These are phyloP conservation scores for Caiman crocodilus DNA, from an alignment of 2,797 vertebrate genomes.

Conservation along the genomic window DNA sequence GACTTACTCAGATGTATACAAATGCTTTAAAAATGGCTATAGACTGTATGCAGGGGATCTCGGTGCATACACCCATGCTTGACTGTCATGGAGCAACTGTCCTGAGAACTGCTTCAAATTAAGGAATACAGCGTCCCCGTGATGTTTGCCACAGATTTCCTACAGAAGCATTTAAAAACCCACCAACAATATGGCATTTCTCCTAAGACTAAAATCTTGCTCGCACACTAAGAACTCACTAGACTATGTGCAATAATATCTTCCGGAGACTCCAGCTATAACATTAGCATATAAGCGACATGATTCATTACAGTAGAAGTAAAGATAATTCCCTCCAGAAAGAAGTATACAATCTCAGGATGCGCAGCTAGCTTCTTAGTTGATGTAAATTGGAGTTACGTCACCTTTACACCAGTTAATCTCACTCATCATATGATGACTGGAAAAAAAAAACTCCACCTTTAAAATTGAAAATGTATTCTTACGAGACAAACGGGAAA, in stretches of 20 bases:
- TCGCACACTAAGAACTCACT: not conserved
- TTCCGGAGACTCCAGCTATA: not conserved
- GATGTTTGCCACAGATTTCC: not conserved
- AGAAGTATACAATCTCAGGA: not conserved
- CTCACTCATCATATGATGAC: not conserved
- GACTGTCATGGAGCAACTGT: not conserved
- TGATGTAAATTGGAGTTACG: accelerated
- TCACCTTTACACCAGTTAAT: accelerated
- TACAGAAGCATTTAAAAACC: conserved; percentile 5
- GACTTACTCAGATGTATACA: not conserved
- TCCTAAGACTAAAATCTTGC: not conserved
- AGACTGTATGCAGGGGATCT: not conserved
- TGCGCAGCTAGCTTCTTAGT: not conserved
- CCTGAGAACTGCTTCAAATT: not conserved
- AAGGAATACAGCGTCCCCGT: conserved; percentile 13
- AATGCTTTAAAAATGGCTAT: not conserved
- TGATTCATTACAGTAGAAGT: accelerated
- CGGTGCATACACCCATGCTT: not conserved
- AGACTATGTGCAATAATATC: accelerated
- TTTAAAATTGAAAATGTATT: not conserved
- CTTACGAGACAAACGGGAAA: not conserved
- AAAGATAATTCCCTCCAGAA: not conserved
- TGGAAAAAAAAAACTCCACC: not conserved
- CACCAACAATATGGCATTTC: not conserved
- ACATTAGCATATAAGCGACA: accelerated